Conservation (phyloP, 2,888 invertebrate genomes). For the Drosophila rubida region DNA sequence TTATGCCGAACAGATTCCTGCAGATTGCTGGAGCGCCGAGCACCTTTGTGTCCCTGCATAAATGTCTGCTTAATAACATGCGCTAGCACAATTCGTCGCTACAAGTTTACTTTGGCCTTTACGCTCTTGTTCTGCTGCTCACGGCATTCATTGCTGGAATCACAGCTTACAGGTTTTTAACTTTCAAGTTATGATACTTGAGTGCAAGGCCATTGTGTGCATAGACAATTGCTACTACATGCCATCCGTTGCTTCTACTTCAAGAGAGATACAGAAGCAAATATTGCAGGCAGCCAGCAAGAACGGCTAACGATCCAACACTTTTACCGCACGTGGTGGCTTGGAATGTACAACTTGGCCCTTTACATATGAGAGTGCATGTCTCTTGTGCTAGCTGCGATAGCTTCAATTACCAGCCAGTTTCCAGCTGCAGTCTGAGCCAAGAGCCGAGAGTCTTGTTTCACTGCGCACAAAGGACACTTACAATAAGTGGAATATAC, state of each 20-base stretch:
- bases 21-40: slow-evolving; percentile 31
- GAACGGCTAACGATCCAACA: background rate
- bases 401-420: slow-evolving; percentile 49
- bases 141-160: background rate
- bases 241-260: slow-evolving; percentile 11
- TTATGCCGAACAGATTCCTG: slow-evolving; percentile 54
- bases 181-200: slow-evolving; percentile 25
- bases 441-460: slow-evolving; percentile 17
- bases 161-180: slow-evolving; percentile 1
- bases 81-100: slow-evolving; percentile 36
- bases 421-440: slow-evolving; percentile 36
- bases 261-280: background rate
- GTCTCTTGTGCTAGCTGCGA: slow-evolving; percentile 13
- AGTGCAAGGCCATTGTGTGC: slow-evolving; percentile 52
- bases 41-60: slow-evolving; percentile 62
- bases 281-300: too few relatives aligned
- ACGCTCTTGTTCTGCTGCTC: background rate
- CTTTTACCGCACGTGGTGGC: slow-evolving; percentile 20
- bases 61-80: slow-evolving; percentile 67
- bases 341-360: slow-evolving; percentile 48
- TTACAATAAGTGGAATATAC: slow-evolving; percentile 1
- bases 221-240: slow-evolving; percentile 50
- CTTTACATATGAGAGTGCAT: background rate
- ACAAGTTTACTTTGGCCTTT: slow-evolving; percentile 13
- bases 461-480: slow-evolving; percentile 13